phyloP scores from a whole-genome alignment of 2,113 vertebrate genomes.

The Astur gentilis region DNA sequence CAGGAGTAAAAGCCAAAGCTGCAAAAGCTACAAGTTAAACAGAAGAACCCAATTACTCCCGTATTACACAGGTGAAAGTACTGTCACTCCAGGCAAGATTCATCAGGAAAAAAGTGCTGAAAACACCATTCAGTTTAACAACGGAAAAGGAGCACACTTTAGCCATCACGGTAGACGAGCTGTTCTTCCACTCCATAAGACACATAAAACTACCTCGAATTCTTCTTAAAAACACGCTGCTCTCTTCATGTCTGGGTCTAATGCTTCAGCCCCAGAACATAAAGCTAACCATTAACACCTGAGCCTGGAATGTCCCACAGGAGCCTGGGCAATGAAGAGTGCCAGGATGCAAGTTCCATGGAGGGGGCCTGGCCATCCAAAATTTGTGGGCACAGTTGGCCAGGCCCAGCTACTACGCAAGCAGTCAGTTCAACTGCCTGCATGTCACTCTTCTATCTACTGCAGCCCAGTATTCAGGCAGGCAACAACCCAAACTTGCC shows the following conservation, averaged over 20 bases:
- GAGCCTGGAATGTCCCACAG: background rate
- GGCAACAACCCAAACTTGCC: background rate
- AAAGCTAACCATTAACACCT: background rate
- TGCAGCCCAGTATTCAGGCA: background rate
- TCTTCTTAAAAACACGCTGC: background rate
- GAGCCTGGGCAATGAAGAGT: rapidly evolving
- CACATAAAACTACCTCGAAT: background rate
- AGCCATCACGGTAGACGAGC: background rate
- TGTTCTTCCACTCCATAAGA: background rate
- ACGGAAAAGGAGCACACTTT: background rate
- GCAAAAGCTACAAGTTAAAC: background rate
- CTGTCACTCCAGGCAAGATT: background rate
- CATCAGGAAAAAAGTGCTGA: background rate
- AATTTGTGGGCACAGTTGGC: background rate
- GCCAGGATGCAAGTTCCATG: rapidly evolving
- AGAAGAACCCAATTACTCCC: background rate
- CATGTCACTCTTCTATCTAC: rapidly evolving
- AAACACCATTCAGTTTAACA: background rate
- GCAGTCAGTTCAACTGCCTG: background rate
- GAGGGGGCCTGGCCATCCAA: background rate
- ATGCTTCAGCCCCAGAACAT: background rate
- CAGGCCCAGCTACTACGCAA: background rate
- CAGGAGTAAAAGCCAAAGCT: background rate
- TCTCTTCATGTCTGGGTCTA: background rate
- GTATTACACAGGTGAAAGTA: background rate